phyloP scores from a whole-genome alignment of 2,888 invertebrate genomes.

The Patella depressa region DNA sequence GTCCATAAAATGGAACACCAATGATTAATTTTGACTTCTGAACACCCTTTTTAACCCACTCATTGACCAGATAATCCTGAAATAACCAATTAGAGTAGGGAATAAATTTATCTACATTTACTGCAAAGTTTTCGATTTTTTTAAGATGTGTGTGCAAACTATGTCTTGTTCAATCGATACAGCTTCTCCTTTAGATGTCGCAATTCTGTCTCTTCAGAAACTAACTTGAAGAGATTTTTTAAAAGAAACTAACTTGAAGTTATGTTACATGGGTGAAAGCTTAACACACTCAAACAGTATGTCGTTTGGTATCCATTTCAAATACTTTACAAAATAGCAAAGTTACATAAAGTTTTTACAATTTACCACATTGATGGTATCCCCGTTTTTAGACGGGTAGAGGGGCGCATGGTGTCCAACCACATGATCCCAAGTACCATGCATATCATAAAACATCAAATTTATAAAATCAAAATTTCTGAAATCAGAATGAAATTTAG shows the following conservation, averaged over 20 bases:
- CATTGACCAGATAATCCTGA: constrained; percentile 42
- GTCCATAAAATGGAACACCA: constrained; percentile 94
- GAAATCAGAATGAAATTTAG: constrained; percentile 7
- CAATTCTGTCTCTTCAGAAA: too few species aligned
- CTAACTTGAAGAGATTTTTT: too few species aligned
- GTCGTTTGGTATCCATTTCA: not conserved
- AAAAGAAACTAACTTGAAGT: too few species aligned
- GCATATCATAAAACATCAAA: constrained; percentile 54
- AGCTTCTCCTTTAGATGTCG: too few species aligned
- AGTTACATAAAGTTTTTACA: too few species aligned
- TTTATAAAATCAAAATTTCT: constrained; percentile 46
- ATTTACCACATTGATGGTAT: too few species aligned
- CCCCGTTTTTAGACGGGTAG: constrained; percentile 16
- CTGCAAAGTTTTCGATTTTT: too few species aligned
- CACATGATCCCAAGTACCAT: constrained; percentile 55
- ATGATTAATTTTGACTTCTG: constrained; percentile 90
- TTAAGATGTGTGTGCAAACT: too few species aligned
- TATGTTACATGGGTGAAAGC: too few species aligned
- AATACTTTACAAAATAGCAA: too few species aligned
- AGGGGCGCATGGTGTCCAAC: constrained; percentile 59
- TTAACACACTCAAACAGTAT: not conserved
- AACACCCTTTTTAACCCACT: constrained; percentile 79
- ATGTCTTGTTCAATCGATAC: too few species aligned
- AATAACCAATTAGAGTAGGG: not conserved
- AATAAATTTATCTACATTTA: too few species aligned